phyloP scores from a whole-genome alignment of 2,888 invertebrate genomes.

The Drosophila dives region DNA sequence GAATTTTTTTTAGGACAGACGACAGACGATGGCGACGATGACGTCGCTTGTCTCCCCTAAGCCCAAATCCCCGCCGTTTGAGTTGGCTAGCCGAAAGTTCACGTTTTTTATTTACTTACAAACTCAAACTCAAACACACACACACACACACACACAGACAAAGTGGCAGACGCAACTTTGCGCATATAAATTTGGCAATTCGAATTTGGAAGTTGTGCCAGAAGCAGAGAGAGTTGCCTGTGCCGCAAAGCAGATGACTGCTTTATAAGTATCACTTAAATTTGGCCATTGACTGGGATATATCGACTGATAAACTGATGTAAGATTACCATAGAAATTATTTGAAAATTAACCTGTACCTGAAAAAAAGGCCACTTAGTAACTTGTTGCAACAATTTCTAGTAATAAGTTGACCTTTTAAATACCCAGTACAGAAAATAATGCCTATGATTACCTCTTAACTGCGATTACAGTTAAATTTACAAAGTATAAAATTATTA shows the following conservation, averaged over 20 bases:
- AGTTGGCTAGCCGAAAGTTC: slow-evolving; percentile 66
- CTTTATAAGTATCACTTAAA: slow-evolving; percentile 37
- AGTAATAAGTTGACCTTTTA: background rate
- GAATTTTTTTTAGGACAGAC: slow-evolving; percentile 38
- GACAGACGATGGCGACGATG: slow-evolving; percentile 54
- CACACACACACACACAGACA: slow-evolving; percentile 18
- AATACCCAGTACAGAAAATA: background rate
- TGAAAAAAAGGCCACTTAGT: too few relatives aligned
- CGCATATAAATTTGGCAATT: slow-evolving; percentile 72
- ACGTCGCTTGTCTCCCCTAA: slow-evolving; percentile 39
- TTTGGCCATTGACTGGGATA: slow-evolving; percentile 43
- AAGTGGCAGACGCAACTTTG: slow-evolving; percentile 55
- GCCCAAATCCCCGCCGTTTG: slow-evolving; percentile 34
- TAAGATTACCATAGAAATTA: slow-evolving; percentile 4
- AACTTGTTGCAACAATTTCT: background rate
- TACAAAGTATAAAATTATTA: background rate
- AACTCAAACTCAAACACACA: slow-evolving; percentile 24
- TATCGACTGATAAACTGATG: slow-evolving; percentile 15
- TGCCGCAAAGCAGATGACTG: slow-evolving; percentile 5
- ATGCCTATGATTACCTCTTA: background rate
- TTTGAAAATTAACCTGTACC: background rate
- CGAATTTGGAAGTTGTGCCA: slow-evolving; percentile 46
- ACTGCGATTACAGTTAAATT: too few relatives aligned
- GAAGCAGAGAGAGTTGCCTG: slow-evolving; percentile 18
- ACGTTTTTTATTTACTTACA: slow-evolving; percentile 72